These are phyloP conservation scores for Biston stratarius DNA, from an alignment of 2,888 invertebrate species.

Conservation along the genomic window DNA sequence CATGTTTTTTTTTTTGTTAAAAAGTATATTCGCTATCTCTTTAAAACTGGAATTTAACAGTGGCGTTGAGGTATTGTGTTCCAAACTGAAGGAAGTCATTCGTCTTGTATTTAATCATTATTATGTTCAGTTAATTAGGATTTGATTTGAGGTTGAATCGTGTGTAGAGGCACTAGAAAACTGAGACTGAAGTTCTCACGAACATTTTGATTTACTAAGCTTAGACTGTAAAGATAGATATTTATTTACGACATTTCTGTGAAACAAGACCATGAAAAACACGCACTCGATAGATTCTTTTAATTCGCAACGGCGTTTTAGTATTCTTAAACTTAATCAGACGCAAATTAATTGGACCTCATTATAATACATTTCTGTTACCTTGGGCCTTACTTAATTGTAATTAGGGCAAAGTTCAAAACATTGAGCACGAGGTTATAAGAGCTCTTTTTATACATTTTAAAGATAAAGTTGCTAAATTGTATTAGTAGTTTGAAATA, in stretches of 20 bases:
- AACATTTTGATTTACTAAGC: neutral
- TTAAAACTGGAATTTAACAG: neutral
- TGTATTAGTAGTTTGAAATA: too few relatives aligned
- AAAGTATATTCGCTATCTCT: neutral
- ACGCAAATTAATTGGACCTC: neutral
- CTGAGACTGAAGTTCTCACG: neutral
- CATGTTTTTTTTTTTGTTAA: neutral
- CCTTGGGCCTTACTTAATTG: neutral
- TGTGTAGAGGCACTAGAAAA: neutral
- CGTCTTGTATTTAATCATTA: neutral
- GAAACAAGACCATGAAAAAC: too few relatives aligned
- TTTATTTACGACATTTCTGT: too few relatives aligned
- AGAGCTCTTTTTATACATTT: neutral
- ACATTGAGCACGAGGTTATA: neutral
- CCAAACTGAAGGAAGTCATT: slow-evolving; percentile 16
- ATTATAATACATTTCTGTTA: neutral
- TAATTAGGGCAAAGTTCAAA: slow-evolving; percentile 7
- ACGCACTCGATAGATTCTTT: too few relatives aligned
- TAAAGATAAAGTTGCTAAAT: neutral
- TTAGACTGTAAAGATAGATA: too few relatives aligned
- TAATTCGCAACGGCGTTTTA: too few relatives aligned
- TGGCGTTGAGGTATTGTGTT: slow-evolving; percentile 39
- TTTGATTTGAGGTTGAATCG: slow-evolving; percentile 8
- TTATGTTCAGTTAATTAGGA: neutral
- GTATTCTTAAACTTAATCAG: too few relatives aligned